Conservation (phyloP, 2,113 vertebrate genomes). For the Pungitius pungitius region DNA sequence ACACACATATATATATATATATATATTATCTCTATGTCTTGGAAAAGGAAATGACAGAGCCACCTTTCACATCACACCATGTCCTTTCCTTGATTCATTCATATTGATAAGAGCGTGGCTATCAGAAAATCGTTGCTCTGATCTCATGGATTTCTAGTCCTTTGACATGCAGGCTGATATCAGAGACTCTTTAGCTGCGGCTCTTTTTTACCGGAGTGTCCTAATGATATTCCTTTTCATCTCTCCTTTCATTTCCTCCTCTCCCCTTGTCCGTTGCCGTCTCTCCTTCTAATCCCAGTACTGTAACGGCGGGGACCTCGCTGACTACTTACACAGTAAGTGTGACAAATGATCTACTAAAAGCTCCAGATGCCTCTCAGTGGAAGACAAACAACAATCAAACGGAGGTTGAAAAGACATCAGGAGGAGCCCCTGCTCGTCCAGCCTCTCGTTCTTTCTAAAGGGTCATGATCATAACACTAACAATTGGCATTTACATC, state of each 20-base stretch:
- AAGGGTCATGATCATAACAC: background rate
- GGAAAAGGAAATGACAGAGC: constrained; percentile 19
- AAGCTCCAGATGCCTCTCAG: background rate
- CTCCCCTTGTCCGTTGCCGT: background rate
- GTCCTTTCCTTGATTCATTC: constrained; percentile 23
- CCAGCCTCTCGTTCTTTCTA: background rate
- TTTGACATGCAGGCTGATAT: constrained; percentile 16
- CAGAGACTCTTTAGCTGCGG: constrained; percentile 24
- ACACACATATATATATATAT: background rate
- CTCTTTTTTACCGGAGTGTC: constrained; percentile 22
- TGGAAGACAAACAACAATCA: background rate
- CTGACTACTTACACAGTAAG: constrained; percentile 98
- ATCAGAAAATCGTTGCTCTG: constrained; percentile 36
- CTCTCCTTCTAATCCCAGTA: constrained; percentile 81
- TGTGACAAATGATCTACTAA: constrained; percentile 51
- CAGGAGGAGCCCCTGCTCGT: no score
- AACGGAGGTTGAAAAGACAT: constrained; percentile 16
- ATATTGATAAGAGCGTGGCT: constrained; percentile 22
- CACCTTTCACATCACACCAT: constrained; percentile 9
- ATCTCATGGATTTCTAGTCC: constrained; percentile 27
- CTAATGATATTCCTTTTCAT: constrained; percentile 43
- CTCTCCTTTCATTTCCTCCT: constrained; percentile 9
- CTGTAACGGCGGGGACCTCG: constrained; percentile 97
- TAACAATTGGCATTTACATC: background rate
- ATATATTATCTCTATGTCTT: background rate